Percentiles rank a stretch among this genome's conserved stretches.
Conservation (phyloP, 2,797 vertebrate genomes). For the Sebastes alutus region DNA sequence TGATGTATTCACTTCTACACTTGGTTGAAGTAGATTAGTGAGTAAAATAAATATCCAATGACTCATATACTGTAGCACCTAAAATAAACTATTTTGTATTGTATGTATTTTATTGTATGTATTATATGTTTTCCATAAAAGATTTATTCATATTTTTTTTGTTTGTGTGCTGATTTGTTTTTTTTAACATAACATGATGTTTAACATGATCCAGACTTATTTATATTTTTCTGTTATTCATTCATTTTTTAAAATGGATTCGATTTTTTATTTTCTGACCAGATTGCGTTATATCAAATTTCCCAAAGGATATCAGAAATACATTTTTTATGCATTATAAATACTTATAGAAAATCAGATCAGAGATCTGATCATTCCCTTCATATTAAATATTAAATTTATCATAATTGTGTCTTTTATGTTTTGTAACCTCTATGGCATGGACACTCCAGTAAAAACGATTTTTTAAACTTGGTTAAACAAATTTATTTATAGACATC, state of each 20-base stretch:
- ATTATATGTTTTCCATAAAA: conserved; percentile 14
- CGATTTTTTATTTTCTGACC: accelerated
- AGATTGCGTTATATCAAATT: neutral
- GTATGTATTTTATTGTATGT: neutral
- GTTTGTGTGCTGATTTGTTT: neutral
- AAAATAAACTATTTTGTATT: neutral
- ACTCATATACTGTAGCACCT: neutral
- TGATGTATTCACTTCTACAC: neutral
- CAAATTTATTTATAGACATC: neutral
- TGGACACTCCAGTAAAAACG: neutral
- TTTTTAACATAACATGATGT: neutral
- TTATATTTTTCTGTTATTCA: neutral
- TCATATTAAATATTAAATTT: neutral
- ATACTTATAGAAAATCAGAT: neutral
- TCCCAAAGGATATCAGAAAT: neutral
- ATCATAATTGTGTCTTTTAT: neutral
- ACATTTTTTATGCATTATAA: neutral
- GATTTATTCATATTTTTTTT: neutral
- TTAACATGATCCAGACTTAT: neutral
- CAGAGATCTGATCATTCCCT: neutral
- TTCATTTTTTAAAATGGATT: neutral
- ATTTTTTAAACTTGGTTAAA: neutral
- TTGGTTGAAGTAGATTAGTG: neutral
- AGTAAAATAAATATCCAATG: neutral
- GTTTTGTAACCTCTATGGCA: too few relatives aligned